Conservation (phyloP, 2,888 invertebrate species). For the Drosophila testacea region DNA sequence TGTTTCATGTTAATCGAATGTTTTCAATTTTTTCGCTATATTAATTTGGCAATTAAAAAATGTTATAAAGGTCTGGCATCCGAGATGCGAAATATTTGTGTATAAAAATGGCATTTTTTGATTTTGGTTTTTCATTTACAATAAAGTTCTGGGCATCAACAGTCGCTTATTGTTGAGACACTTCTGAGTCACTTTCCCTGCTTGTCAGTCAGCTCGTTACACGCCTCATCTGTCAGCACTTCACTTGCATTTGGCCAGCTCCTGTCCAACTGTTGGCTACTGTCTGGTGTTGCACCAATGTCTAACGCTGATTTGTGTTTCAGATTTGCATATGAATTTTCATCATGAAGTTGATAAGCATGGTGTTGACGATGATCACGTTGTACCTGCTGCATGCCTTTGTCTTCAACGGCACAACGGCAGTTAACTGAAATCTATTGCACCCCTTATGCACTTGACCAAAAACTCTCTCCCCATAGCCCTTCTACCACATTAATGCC, state of each 20-base stretch:
- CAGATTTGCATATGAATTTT: conserved; percentile 69
- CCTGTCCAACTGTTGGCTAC: conserved; percentile 2
- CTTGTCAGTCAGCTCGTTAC: conserved; percentile 29
- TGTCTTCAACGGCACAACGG: conserved; percentile 56
- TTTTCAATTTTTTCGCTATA: conserved; percentile 1
- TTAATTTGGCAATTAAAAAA: conserved; percentile 25
- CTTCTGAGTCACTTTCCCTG: conserved; percentile 36
- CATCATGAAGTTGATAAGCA: conserved; percentile 67
- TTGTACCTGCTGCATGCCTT: conserved; percentile 33
- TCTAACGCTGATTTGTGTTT: conserved; percentile 68
- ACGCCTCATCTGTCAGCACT: conserved; percentile 42
- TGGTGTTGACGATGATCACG: conserved; percentile 14
- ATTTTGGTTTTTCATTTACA: not conserved
- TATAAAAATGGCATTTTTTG: not conserved
- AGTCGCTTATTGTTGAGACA: conserved; percentile 36
- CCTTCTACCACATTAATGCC: conserved; percentile 1
- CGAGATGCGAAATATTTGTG: not conserved
- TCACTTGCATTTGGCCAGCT: conserved; percentile 16
- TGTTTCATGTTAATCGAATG: conserved; percentile 28
- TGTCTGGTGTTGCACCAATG: conserved; percentile 10
- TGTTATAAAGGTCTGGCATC: conserved; percentile 3
- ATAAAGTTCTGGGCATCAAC: conserved; percentile 32
- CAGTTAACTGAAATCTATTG: conserved; percentile 75
- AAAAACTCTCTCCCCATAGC: not conserved
- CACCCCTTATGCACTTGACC: conserved; percentile 41